These are phyloP conservation scores for Sitobion miscanthi DNA, from an alignment of 1,140 invertebrate species.

Conservation along the genomic window DNA sequence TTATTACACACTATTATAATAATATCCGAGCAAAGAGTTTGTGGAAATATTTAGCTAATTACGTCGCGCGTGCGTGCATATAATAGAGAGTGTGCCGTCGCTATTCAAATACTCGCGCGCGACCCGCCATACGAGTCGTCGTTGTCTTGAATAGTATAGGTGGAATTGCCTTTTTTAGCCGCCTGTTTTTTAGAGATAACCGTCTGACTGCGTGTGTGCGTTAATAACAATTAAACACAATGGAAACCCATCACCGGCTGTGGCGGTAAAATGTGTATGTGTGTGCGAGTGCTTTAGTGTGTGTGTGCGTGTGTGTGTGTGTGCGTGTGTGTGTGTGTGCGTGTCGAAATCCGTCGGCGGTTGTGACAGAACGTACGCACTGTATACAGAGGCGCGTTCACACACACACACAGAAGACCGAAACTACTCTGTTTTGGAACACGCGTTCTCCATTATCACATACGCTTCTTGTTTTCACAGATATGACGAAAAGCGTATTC, in stretches of 20 bases:
- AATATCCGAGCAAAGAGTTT: neutral
- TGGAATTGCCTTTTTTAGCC: neutral
- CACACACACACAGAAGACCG: neutral
- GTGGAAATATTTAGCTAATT: constrained; percentile 28
- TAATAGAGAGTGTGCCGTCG: neutral
- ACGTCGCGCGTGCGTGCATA: neutral
- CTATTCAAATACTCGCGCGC: neutral
- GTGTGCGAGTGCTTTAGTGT: neutral
- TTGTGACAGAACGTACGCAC: neutral
- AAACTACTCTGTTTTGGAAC: constrained; percentile 37
- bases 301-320: neutral
- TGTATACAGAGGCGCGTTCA: neutral
- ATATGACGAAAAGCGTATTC: constrained; percentile 12
- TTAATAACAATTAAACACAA: constrained; percentile 43
- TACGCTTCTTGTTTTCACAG: constrained; percentile 6
- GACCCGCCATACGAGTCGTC: neutral
- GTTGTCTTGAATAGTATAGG: neutral
- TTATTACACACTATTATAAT: constrained; percentile 2
- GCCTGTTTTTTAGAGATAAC: constrained; percentile 45
- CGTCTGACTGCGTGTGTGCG: too few species aligned
- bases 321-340: neutral
- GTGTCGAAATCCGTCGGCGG: neutral
- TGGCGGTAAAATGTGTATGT: neutral
- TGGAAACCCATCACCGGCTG: neutral
- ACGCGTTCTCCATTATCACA: constrained; percentile 49